A percentile compares a stretch with the other conserved stretches of the same genome.
Conservation (phyloP, 2,797 vertebrate genomes). For the Poeciliopsis turneri region DNA sequence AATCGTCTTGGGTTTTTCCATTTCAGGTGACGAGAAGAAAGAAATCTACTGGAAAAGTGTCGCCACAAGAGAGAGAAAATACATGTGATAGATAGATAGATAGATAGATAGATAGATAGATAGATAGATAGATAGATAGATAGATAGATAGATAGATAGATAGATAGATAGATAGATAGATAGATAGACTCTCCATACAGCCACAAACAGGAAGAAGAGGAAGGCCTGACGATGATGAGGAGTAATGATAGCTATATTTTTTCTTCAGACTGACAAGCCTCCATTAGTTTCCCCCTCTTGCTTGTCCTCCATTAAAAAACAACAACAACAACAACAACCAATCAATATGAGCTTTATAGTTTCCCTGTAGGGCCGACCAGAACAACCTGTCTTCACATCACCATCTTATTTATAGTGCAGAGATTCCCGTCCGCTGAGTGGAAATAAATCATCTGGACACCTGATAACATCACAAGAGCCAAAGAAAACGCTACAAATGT, state of each 20-base stretch:
- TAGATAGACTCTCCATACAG: conserved; percentile 25
- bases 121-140: neutral
- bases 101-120: neutral
- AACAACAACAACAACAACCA: conserved; percentile 29
- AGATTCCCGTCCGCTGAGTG: conserved; percentile 26
- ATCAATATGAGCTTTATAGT: conserved; percentile 45
- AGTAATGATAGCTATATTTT: conserved; percentile 20
- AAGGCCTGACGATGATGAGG: conserved; percentile 51
- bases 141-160: neutral
- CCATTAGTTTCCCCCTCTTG: neutral
- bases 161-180: neutral
- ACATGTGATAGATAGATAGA: neutral
- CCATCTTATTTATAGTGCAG: neutral
- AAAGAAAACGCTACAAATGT: conserved; percentile 8
- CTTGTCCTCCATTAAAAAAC: neutral
- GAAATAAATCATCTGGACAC: conserved; percentile 37
- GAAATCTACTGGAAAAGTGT: neutral
- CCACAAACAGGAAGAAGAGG: conserved; percentile 33
- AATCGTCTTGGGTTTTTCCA: too few species aligned
- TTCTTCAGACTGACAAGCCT: conserved; percentile 25
- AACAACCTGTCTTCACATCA: conserved; percentile 35
- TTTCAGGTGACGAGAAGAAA: neutral
- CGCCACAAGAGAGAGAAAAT: neutral
- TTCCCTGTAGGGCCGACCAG: conserved; percentile 12
- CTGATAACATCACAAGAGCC: conserved; percentile 26